phyloP scores from a whole-genome alignment of 1,140 invertebrate species.

The Drosophila jambulina region DNA sequence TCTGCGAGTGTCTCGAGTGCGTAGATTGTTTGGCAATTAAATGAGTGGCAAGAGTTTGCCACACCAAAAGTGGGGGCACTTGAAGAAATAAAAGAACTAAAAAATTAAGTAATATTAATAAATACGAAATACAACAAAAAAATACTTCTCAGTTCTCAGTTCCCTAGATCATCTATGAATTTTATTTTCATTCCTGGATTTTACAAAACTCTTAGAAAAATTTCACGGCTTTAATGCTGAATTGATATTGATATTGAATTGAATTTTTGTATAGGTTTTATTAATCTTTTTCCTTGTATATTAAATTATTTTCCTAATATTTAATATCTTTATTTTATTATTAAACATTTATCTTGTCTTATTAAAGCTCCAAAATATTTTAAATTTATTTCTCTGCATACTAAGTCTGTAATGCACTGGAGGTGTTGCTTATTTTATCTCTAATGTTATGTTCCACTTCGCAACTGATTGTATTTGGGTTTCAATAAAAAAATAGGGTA shows the following conservation, averaged over 20 bases:
- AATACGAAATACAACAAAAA: neutral
- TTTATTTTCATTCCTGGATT: neutral
- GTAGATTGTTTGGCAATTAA: conserved; percentile 49
- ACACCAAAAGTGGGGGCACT: neutral
- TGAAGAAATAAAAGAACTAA: neutral
- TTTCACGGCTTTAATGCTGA: neutral
- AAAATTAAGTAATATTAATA: neutral
- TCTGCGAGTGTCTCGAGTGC: conserved; percentile 25
- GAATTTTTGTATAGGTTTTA: neutral
- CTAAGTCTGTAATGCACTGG: neutral
- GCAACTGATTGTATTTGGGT: conserved; percentile 6
- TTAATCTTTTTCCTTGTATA: neutral
- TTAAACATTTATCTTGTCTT: no score
- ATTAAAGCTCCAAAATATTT: no score
- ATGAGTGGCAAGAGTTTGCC: conserved; percentile 20
- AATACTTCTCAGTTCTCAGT: no score
- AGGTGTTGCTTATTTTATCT: conserved; percentile 18
- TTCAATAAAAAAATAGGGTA: neutral
- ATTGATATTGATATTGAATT: fast-evolving
- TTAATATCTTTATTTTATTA: no score
- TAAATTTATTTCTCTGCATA: neutral
- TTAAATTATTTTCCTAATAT: neutral
- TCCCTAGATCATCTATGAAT: neutral
- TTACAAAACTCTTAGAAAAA: neutral
- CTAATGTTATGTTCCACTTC: conserved; percentile 15